Evolutionary conservation across 1,140 invertebrate genomes (phyloP).

Genomic region (Marisa cornuarietis): DNA sequence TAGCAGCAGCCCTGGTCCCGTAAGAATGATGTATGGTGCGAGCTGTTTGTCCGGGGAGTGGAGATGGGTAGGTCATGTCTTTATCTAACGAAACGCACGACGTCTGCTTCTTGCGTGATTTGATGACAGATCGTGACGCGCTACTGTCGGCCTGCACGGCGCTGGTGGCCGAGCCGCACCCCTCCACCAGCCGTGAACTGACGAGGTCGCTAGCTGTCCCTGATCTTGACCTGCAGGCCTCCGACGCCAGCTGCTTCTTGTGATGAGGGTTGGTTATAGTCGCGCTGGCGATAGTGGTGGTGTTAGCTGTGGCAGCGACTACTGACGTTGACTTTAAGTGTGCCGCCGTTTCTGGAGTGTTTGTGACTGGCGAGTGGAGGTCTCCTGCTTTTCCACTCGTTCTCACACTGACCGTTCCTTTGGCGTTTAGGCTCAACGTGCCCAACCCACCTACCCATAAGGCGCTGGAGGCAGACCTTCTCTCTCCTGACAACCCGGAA

Average conservation of each 20-base stretch:
- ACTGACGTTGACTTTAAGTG: not conserved
- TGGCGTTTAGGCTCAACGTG: slow-evolving; percentile 5
- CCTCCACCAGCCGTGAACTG: no score
- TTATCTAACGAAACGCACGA: no score
- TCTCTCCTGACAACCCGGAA: not conserved
- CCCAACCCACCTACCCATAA: slow-evolving; percentile 12
- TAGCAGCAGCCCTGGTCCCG: slow-evolving; percentile 13
- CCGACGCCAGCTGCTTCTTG: slow-evolving; percentile 22
- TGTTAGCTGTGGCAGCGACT: not conserved
- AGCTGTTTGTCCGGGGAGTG: slow-evolving; percentile 15
- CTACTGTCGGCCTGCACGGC: no score
- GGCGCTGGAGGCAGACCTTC: not conserved
- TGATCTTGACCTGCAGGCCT: not conserved
- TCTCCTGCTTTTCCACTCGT: not conserved
- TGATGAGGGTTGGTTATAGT: slow-evolving; percentile 1
- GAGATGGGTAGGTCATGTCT: not conserved
- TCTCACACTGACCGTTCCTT: not conserved
- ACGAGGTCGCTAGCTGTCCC: not conserved
- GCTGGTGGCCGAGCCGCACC: no score
- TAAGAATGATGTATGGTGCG: slow-evolving; percentile 16
- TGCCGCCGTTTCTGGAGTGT: not conserved
- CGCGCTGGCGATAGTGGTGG: not conserved
- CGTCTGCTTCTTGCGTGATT: no score
- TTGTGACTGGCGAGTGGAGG: not conserved
- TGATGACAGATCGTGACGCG: no score